These are phyloP conservation scores for Hydrotaea diabolus DNA, from an alignment of 2,888 invertebrate genomes.

Conservation along the genomic window DNA sequence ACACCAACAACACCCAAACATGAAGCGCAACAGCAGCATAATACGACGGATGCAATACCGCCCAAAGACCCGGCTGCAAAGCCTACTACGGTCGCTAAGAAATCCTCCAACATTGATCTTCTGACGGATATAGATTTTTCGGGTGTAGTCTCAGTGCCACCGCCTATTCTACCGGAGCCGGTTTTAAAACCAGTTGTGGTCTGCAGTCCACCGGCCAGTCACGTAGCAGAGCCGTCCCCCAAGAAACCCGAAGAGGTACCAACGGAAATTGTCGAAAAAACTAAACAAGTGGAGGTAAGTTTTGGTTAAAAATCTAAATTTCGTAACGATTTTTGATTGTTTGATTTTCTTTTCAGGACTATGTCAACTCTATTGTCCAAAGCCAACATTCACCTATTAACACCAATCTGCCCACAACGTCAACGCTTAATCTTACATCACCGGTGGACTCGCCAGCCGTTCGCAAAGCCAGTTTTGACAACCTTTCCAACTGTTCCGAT, in stretches of 20 bases:
- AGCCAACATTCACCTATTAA: slow-evolving; percentile 21
- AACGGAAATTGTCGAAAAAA: slow-evolving; percentile 37
- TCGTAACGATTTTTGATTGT: neutral
- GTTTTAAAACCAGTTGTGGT: slow-evolving; percentile 76
- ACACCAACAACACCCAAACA: slow-evolving; percentile 61
- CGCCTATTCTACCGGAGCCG: slow-evolving; percentile 74
- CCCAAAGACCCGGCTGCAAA: neutral
- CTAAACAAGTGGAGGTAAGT: slow-evolving; percentile 57
- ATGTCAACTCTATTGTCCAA: slow-evolving; percentile 41
- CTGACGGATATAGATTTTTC: slow-evolving; percentile 89
- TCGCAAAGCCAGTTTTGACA: slow-evolving; percentile 77
- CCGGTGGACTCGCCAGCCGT: slow-evolving; percentile 67
- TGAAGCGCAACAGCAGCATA: slow-evolving; percentile 47
- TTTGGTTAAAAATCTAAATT: neutral
- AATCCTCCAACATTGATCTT: slow-evolving; percentile 85
- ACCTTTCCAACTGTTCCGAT: slow-evolving; percentile 79
- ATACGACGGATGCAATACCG: slow-evolving; percentile 25
- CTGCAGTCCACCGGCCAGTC: slow-evolving; percentile 71
- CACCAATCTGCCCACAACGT: neutral
- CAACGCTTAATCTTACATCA: slow-evolving; percentile 62
- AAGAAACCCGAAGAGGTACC: slow-evolving; percentile 13
- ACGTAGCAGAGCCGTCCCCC: slow-evolving; percentile 55
- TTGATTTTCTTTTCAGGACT: slow-evolving; percentile 51
- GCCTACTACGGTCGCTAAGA: slow-evolving; percentile 50
- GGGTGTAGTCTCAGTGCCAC: slow-evolving; percentile 70